These are phyloP conservation scores for Apis cerana DNA, from an alignment of 1,140 invertebrate species.

Conservation along the genomic window DNA sequence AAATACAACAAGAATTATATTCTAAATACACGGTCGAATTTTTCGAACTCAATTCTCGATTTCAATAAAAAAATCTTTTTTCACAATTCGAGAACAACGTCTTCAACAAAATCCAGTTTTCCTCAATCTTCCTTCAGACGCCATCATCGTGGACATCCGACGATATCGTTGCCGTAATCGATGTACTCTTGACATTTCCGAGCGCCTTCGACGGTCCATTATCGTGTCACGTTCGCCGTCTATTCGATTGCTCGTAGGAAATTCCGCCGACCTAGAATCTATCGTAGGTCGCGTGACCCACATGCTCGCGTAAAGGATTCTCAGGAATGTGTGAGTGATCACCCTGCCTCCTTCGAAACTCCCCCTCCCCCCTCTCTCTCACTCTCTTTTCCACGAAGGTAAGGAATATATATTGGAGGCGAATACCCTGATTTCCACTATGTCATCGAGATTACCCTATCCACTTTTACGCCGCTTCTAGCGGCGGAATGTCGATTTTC, in stretches of 20 bases:
- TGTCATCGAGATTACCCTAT: conserved; percentile 63
- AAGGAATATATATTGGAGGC: conserved; percentile 53
- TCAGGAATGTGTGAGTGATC: conserved; percentile 62
- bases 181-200: conserved; percentile 40
- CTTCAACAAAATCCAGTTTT: background rate
- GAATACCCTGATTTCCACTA: conserved; percentile 59
- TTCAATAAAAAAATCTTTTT: too few species aligned
- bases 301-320: conserved; percentile 49
- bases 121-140: background rate
- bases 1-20: too few species aligned
- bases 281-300: conserved; percentile 46
- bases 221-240: conserved; percentile 42
- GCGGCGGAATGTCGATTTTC: conserved; percentile 58
- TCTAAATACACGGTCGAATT: too few species aligned
- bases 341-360: background rate
- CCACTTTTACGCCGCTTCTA: conserved; percentile 25
- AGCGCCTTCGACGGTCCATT: conserved; percentile 44
- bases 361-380: background rate
- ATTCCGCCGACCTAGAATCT: conserved; percentile 52
- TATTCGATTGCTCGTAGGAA: conserved; percentile 56
- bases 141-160: background rate
- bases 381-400: background rate
- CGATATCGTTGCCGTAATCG: conserved; percentile 6
- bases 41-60: too few species aligned
- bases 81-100: background rate